Evolutionary conservation across 2,888 invertebrate species (phyloP).

Genomic region (Xestia rhomboidea): DNA sequence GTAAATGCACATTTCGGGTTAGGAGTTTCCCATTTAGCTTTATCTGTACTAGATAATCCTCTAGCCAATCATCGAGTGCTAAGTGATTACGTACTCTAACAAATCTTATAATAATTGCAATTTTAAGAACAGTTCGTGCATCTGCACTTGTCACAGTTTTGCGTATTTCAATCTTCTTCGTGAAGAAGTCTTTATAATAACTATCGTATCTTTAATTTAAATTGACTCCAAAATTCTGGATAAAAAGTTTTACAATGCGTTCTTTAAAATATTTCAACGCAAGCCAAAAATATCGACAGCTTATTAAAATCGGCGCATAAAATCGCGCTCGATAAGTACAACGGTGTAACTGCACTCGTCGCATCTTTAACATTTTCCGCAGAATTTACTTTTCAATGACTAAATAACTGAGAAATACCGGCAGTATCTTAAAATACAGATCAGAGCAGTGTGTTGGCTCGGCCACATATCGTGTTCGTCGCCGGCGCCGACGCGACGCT

Average conservation of each 20-base stretch:
- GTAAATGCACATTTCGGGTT: background rate
- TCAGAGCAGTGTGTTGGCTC: conserved; percentile 54
- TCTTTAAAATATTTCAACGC: background rate
- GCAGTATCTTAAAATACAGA: conserved; percentile 58
- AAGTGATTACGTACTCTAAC: background rate
- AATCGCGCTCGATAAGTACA: conserved; percentile 25
- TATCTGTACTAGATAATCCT: background rate
- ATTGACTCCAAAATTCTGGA: background rate
- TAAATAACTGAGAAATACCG: conserved; percentile 41
- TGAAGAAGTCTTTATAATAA: background rate
- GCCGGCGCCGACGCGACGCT: conserved; percentile 80
- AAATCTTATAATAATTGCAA: background rate
- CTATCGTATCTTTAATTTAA: background rate
- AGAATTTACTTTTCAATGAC: conserved; percentile 37
- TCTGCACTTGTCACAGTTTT: background rate
- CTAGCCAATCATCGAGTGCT: background rate
- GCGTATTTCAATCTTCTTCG: background rate
- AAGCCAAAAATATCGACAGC: conserved; percentile 5
- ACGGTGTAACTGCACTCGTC: conserved; percentile 40
- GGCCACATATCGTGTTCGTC: conserved; percentile 72
- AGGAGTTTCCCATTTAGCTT: background rate
- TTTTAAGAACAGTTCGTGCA: background rate
- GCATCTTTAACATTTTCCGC: conserved; percentile 35
- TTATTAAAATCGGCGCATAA: conserved; percentile 36
- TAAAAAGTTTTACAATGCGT: background rate